Conservation (phyloP, 2,888 invertebrate genomes). For the Pseudanteris insignis region DNA sequence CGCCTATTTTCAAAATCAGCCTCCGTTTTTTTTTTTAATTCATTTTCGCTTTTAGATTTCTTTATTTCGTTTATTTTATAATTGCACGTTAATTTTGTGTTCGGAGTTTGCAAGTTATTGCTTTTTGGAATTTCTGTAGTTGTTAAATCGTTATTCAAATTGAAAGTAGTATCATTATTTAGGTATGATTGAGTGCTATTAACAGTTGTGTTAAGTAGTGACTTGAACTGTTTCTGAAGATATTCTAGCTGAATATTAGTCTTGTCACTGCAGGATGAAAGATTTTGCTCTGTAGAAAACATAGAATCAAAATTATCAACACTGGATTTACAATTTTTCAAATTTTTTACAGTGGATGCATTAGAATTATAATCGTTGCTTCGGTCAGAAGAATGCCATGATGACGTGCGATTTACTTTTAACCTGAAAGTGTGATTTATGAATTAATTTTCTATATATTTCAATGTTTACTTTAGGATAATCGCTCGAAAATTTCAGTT, state of each 20-base stretch:
- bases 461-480: no score
- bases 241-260: conserved; percentile 56
- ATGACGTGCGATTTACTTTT: conserved; percentile 66
- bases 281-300: no score
- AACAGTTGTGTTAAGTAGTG: conserved; percentile 55
- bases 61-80: conserved; percentile 58
- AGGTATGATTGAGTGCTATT: conserved; percentile 53
- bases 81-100: conserved; percentile 56
- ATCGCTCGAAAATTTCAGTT: no score
- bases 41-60: conserved; percentile 50
- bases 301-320: no score
- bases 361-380: no score
- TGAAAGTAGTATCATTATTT: conserved; percentile 45
- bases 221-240: conserved; percentile 55
- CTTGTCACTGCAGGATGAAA: conserved; percentile 53
- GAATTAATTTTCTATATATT: no score
- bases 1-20: no score
- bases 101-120: conserved; percentile 58
- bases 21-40: conserved; percentile 4
- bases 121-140: conserved; percentile 3
- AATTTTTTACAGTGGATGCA: no score
- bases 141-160: background rate
- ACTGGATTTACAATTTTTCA: no score
- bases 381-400: background rate
- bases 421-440: conserved; percentile 44